A percentile compares a stretch with the other conserved stretches of the same genome.
Conservation (phyloP, 1,140 invertebrate genomes). For the Formica exsecta region DNA sequence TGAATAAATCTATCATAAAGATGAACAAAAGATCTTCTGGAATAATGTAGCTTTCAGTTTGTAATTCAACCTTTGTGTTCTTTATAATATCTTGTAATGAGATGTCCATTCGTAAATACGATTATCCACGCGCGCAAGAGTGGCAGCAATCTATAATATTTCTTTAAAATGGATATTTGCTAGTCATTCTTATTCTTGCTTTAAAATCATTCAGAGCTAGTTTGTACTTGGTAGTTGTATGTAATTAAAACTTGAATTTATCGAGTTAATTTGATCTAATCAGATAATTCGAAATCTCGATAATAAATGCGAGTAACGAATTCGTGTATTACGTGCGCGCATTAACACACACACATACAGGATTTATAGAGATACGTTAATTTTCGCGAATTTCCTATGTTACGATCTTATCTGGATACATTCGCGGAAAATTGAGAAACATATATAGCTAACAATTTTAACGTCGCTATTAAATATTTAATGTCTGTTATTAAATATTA, state of each 20-base stretch:
- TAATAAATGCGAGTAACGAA: slow-evolving; percentile 19
- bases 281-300: slow-evolving; percentile 29
- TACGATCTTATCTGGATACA: not conserved
- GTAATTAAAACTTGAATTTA: slow-evolving; percentile 31
- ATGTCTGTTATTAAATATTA: slow-evolving; percentile 15
- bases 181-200: not conserved
- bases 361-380: not conserved
- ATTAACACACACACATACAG: not conserved
- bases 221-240: too few species aligned
- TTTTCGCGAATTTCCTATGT: not conserved
- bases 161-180: not conserved
- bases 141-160: not conserved
- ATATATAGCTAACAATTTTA: slow-evolving; percentile 11
- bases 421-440: slow-evolving; percentile 4
- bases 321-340: not conserved
- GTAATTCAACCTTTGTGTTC: not conserved
- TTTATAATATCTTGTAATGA: not conserved
- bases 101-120: not conserved
- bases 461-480: not conserved
- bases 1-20: not conserved
- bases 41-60: not conserved
- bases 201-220: not conserved
- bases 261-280: slow-evolving; percentile 27
- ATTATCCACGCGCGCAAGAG: not conserved
- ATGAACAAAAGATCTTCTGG: not conserved